Conservation (phyloP, 2,113 vertebrate genomes). For the Entomyzon cyanotis region DNA sequence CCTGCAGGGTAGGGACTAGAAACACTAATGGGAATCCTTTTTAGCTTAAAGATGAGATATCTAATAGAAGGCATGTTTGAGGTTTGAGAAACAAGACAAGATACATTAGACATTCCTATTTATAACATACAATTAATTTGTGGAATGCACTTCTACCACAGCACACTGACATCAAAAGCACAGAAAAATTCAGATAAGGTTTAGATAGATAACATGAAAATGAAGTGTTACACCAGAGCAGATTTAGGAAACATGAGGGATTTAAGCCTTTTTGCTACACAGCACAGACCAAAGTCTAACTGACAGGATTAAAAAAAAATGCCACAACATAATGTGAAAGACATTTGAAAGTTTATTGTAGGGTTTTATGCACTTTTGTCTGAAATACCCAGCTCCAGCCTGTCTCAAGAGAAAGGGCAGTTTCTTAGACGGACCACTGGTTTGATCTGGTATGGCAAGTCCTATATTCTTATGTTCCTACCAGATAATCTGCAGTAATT, state of each 20-base stretch:
- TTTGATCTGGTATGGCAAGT: constrained; percentile 12
- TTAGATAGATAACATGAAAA: constrained; percentile 19
- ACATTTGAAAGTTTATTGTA: not conserved
- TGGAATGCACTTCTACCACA: not conserved
- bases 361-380: not conserved
- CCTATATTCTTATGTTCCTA: constrained; percentile 13
- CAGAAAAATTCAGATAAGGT: not conserved
- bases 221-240: not conserved
- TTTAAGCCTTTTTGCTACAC: not conserved
- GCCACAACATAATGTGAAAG: not conserved
- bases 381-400: not conserved
- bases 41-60: not conserved
- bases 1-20: constrained; percentile 8
- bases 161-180: constrained; percentile 1
- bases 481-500: not conserved
- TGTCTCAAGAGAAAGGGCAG: not conserved
- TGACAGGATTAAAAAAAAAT: not conserved
- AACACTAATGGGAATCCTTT: not conserved
- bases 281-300: not conserved
- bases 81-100: constrained; percentile 14
- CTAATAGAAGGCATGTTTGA: not conserved
- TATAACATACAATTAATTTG: constrained; percentile 30
- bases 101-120: constrained; percentile 2
- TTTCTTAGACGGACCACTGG: not conserved
- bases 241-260: not conserved